A percentile compares a stretch with the other conserved stretches of the same genome.
Evolutionary conservation across 2,888 invertebrate genomes (phyloP).

Genomic region (Myopa testacea): DNA sequence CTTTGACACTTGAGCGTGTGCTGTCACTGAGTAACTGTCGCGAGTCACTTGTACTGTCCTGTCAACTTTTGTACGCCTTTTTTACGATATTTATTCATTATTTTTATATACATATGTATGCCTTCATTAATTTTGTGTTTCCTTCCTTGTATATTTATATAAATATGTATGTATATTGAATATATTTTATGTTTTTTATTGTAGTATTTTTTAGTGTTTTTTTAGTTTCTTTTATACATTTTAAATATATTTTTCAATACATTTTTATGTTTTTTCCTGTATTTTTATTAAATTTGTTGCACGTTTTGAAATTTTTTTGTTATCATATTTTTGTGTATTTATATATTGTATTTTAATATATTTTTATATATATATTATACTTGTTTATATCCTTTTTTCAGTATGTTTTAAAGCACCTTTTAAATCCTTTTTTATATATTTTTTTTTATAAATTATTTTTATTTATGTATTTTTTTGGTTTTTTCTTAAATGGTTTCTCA

Average conservation of each 20-base stretch:
- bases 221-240: background rate
- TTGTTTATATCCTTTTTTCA: too few species aligned
- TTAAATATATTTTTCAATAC: too few species aligned
- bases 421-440: too few species aligned
- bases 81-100: background rate
- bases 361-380: too few species aligned
- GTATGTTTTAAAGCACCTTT: too few species aligned
- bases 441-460: too few species aligned
- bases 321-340: background rate
- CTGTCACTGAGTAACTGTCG: conserved; percentile 15
- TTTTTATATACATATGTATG: background rate
- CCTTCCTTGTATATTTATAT: too few species aligned
- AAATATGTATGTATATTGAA: too few species aligned
- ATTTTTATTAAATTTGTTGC: too few species aligned
- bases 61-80: conserved; percentile 1
- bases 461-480: background rate
- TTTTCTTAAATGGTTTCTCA: background rate
- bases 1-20: conserved; percentile 36
- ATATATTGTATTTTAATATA: too few species aligned
- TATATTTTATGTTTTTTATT: background rate
- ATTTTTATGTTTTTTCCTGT: too few species aligned
- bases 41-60: conserved; percentile 11
- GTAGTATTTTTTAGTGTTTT: background rate
- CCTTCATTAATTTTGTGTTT: too few species aligned
- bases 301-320: background rate